Conservation (phyloP, 2,888 invertebrate genomes). For the Ophion costatus region DNA sequence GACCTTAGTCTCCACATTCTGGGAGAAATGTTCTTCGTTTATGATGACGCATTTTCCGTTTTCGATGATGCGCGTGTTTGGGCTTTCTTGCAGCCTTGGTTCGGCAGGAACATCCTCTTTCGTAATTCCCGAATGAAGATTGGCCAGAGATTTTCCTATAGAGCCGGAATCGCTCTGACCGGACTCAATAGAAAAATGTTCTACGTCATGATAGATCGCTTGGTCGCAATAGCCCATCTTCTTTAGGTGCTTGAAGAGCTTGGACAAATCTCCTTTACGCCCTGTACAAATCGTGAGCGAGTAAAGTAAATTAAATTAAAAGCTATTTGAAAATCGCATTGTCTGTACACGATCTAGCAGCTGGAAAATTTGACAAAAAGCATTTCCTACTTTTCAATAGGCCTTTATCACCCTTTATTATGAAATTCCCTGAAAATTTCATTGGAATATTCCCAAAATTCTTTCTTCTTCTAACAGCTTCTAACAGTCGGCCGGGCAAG, state of each 20-base stretch:
- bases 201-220: constrained; percentile 67
- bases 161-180: neutral
- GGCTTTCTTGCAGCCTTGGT: neutral
- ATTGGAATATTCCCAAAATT: too few species aligned
- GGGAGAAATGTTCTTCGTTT: constrained; percentile 76
- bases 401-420: too few species aligned
- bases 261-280: constrained; percentile 60
- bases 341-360: neutral
- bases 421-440: too few species aligned
- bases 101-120: neutral
- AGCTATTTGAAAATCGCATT: neutral
- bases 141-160: neutral
- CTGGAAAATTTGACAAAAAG: neutral
- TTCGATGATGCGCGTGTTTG: constrained; percentile 50
- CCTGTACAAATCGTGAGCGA: constrained; percentile 48
- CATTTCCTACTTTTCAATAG: neutral
- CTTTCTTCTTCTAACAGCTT: too few species aligned
- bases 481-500: too few species aligned
- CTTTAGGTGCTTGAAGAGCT: constrained; percentile 69
- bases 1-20: neutral
- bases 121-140: neutral
- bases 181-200: constrained; percentile 34
- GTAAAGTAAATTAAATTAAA: neutral
- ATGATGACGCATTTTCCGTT: constrained; percentile 82
- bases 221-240: constrained; percentile 55